phyloP scores from a whole-genome alignment of 2,888 invertebrate genomes.

The Sepioteuthis lessoniana region DNA sequence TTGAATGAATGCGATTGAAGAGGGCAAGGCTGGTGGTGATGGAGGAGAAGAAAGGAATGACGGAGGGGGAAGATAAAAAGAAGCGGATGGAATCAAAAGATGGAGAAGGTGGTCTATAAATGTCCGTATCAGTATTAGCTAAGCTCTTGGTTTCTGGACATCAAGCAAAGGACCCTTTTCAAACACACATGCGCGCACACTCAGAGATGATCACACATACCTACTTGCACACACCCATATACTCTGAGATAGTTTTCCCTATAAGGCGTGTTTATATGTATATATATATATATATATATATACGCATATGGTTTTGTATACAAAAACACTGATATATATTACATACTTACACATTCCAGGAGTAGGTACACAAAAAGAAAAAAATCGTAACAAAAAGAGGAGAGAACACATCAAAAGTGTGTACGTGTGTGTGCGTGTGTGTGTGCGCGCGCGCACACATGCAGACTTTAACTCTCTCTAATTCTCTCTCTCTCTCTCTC shows the following conservation, averaged over 20 bases:
- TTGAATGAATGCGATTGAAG: not conserved
- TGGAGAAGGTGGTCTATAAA: not conserved
- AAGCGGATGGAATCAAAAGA: not conserved
- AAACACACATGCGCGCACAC: not conserved
- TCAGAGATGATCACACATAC: not conserved
- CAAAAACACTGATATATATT: no score
- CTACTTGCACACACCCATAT: not conserved
- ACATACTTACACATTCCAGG: no score
- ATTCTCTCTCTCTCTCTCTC: no score
- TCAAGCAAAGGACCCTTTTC: not conserved
- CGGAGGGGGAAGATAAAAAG: not conserved
- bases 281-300: not conserved
- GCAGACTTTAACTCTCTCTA: no score
- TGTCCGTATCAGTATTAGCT: not conserved
- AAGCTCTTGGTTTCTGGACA: constrained; percentile 23
- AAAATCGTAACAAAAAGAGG: no score
- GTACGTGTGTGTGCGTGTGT: no score
- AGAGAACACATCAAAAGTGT: no score
- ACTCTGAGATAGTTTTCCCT: not conserved
- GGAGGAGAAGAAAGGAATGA: not conserved
- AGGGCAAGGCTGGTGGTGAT: not conserved
- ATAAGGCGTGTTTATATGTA: not conserved
- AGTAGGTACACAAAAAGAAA: no score
- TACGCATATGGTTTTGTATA: no score
- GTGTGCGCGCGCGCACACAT: no score